Conservation (phyloP, 2,113 vertebrate species). For the Morone saxatilis region DNA sequence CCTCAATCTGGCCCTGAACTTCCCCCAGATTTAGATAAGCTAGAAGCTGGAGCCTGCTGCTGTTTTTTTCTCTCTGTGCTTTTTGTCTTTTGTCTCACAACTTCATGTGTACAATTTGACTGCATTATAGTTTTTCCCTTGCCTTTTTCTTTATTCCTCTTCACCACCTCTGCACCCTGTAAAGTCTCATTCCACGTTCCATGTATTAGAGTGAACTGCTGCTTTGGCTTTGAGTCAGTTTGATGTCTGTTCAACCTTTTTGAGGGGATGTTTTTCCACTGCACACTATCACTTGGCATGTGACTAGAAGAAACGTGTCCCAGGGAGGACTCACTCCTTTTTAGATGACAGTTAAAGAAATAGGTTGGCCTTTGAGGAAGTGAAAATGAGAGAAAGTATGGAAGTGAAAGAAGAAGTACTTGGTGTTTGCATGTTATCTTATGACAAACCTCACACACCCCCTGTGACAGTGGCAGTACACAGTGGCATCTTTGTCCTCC, state of each 20-base stretch:
- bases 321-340: neutral
- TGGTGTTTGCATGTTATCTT: slow-evolving; percentile 45
- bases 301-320: neutral
- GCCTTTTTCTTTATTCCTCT: neutral
- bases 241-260: slow-evolving; percentile 26
- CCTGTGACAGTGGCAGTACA: slow-evolving; percentile 43
- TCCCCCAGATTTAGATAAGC: slow-evolving; percentile 32
- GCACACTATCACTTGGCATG: neutral
- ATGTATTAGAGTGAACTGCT: slow-evolving; percentile 34
- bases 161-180: slow-evolving; percentile 35
- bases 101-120: slow-evolving; percentile 15
- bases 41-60: slow-evolving; percentile 25
- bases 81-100: slow-evolving; percentile 41
- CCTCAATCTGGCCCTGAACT: slow-evolving; percentile 13
- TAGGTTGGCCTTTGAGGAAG: slow-evolving; percentile 26
- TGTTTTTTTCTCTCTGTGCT: slow-evolving; percentile 18
- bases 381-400: slow-evolving; percentile 50
- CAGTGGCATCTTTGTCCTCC: slow-evolving; percentile 51
- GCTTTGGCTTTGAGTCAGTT: slow-evolving; percentile 47
- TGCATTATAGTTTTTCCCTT: neutral
- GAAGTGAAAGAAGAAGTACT: slow-evolving; percentile 66
- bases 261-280: slow-evolving; percentile 1
- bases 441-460: slow-evolving; percentile 60
- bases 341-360: slow-evolving; percentile 14
- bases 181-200: slow-evolving; percentile 19